phyloP scores from a whole-genome alignment of 1,140 invertebrate species.

The Zaprionus taronus region DNA sequence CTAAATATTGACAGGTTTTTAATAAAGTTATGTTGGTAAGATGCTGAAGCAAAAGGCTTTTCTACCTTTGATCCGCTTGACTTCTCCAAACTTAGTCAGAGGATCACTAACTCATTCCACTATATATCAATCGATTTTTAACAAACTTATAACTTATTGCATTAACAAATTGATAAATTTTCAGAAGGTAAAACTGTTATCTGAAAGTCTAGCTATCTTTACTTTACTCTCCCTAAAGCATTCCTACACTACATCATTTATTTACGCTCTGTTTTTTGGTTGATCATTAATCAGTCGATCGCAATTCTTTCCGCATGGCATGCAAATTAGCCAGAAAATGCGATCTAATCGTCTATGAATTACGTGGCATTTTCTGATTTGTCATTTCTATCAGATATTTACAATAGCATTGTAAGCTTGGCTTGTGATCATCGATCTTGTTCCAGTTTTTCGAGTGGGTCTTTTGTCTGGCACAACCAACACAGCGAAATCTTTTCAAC shows the following conservation, averaged over 20 bases:
- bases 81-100: no score
- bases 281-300: constrained; percentile 29
- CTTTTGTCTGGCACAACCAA: constrained; percentile 46
- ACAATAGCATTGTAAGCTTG: constrained; percentile 13
- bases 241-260: constrained; percentile 1
- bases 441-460: constrained; percentile 55
- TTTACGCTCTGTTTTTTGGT: constrained; percentile 1
- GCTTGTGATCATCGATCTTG: constrained; percentile 58
- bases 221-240: not conserved
- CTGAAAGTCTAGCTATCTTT: not conserved
- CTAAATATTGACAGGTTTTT: no score
- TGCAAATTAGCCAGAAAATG: constrained; percentile 51
- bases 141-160: no score
- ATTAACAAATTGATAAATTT: not conserved
- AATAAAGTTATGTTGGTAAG: no score
- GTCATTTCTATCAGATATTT: constrained; percentile 10
- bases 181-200: not conserved
- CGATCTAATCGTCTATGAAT: not conserved
- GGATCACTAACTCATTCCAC: no score
- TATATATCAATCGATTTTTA: no score
- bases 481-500: constrained; percentile 39
- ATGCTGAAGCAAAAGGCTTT: no score
- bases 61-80: no score
- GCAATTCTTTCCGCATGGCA: constrained; percentile 44
- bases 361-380: constrained; percentile 5